phyloP scores from a whole-genome alignment of 30 jellyfish, hydroid and myxozoan species.

The Hydractinia echinata region DNA sequence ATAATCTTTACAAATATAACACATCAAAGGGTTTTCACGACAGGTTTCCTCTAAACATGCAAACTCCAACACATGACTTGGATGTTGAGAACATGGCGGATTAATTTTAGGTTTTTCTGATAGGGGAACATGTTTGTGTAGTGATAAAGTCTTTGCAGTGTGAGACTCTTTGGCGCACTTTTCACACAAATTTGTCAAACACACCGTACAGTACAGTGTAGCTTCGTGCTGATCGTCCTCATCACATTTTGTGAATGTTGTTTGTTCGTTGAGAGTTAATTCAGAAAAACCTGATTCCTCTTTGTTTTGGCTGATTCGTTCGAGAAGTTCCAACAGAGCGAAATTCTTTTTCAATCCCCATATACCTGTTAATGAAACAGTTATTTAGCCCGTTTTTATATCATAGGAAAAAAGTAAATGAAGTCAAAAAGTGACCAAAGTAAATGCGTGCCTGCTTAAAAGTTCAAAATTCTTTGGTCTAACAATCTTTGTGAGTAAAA shows the following conservation, averaged over 20 bases:
- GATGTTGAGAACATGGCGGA: constrained; percentile 93
- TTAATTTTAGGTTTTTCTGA: constrained; percentile 76
- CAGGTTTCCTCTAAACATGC: constrained; percentile 91
- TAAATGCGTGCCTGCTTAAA: too few relatives aligned
- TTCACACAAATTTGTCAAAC: constrained; percentile 77
- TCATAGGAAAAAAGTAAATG: too few relatives aligned
- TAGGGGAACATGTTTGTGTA: constrained; percentile 71
- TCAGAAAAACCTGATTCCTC: constrained; percentile 18
- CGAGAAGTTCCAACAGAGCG: constrained; percentile 81
- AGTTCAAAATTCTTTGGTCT: too few relatives aligned
- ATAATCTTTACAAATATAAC: constrained; percentile 93
- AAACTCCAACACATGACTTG: constrained; percentile 83
- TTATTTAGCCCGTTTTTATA: neutral
- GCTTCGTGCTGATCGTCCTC: constrained; percentile 82
- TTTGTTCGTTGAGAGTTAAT: constrained; percentile 30
- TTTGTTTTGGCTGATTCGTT: constrained; percentile 48
- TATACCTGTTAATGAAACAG: constrained; percentile 34
- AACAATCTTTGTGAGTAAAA: too few relatives aligned
- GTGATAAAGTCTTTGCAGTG: constrained; percentile 65
- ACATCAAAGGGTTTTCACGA: constrained; percentile 74
- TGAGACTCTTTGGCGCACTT: constrained; percentile 66
- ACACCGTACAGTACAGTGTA: constrained; percentile 66
- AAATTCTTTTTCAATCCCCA: constrained; percentile 94
- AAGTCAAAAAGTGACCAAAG: too few relatives aligned
- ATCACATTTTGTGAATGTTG: constrained; percentile 48